Evolutionary conservation across 1,140 invertebrate species (phyloP).

Genomic region (Lepidotrigona ventralis): DNA sequence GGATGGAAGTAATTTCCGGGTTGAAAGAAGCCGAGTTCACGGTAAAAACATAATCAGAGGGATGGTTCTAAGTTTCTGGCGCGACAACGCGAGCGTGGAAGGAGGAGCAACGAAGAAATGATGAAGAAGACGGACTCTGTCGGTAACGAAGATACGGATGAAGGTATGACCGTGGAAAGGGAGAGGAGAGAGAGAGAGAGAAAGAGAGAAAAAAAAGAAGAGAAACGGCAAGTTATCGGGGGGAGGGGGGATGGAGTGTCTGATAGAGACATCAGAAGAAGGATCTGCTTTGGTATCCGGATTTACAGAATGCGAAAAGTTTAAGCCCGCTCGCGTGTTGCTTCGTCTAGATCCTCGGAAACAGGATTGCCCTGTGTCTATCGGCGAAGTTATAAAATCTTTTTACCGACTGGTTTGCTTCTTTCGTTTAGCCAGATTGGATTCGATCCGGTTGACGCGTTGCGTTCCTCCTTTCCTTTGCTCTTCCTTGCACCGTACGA

Average conservation of each 20-base stretch:
- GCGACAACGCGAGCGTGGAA: constrained; percentile 1
- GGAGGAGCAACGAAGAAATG: constrained; percentile 7
- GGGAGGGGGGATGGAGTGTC: constrained; percentile 7
- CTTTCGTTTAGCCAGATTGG: constrained; percentile 34
- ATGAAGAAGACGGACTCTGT: neutral
- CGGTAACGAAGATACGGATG: neutral
- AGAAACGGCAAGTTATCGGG: constrained; percentile 32
- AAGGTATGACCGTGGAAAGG: neutral
- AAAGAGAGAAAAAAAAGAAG: neutral
- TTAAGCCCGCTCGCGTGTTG: constrained; percentile 23
- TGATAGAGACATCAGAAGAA: constrained; percentile 18
- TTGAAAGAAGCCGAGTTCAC: constrained; percentile 65
- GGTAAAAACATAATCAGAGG: constrained; percentile 68
- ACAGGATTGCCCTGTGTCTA: constrained; percentile 34
- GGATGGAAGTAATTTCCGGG: constrained; percentile 65
- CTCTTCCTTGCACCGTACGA: too few species aligned
- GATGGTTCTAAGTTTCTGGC: constrained; percentile 59
- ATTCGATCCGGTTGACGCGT: neutral
- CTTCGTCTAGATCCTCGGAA: neutral
- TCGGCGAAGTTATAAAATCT: constrained; percentile 31
- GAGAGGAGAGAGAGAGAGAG: neutral
- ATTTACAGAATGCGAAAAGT: constrained; percentile 46
- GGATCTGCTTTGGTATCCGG: constrained; percentile 29
- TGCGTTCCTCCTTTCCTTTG: neutral
- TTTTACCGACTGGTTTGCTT: constrained; percentile 13